phyloP scores from a whole-genome alignment of 2,888 invertebrate species.

The Drosophila meridiana region DNA sequence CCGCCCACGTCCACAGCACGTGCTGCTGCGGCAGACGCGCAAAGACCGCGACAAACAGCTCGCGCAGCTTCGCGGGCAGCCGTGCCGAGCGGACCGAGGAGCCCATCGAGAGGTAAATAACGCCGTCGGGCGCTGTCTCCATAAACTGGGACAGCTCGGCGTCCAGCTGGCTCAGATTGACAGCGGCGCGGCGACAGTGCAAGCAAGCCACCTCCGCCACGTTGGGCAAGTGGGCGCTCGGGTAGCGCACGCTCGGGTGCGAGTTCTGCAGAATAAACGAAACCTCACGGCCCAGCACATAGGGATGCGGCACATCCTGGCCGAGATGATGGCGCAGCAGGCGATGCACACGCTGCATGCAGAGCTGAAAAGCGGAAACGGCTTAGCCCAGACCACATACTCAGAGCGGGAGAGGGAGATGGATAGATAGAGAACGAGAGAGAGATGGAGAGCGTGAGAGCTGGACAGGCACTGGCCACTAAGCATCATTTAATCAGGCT shows the following conservation, averaged over 20 bases:
- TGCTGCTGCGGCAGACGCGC: slow-evolving; percentile 89
- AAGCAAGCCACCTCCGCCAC: slow-evolving; percentile 93
- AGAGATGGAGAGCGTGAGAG: not conserved
- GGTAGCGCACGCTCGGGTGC: slow-evolving; percentile 90
- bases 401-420: not conserved
- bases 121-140: slow-evolving; percentile 87
- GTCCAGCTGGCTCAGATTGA: slow-evolving; percentile 87
- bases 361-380: slow-evolving; percentile 38
- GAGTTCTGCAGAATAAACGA: slow-evolving; percentile 91
- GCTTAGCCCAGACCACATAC: slow-evolving; percentile 31
- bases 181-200: slow-evolving; percentile 88
- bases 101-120: slow-evolving; percentile 93
- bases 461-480: slow-evolving; percentile 44
- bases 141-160: slow-evolving; percentile 89
- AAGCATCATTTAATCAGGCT: slow-evolving; percentile 75
- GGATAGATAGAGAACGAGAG: not conserved
- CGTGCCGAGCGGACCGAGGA: slow-evolving; percentile 91
- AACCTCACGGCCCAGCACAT: slow-evolving; percentile 88
- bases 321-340: slow-evolving; percentile 88
- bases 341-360: slow-evolving; percentile 85
- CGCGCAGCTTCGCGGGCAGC: slow-evolving; percentile 90
- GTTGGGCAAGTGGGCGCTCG: slow-evolving; percentile 90
- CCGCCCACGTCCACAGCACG: slow-evolving; percentile 90
- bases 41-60: slow-evolving; percentile 89
- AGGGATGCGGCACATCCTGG: slow-evolving; percentile 87